Base-by-base conservation (phyloP, 2,113 vertebrate genomes). In the Addax nasomaculatus region DNA sequence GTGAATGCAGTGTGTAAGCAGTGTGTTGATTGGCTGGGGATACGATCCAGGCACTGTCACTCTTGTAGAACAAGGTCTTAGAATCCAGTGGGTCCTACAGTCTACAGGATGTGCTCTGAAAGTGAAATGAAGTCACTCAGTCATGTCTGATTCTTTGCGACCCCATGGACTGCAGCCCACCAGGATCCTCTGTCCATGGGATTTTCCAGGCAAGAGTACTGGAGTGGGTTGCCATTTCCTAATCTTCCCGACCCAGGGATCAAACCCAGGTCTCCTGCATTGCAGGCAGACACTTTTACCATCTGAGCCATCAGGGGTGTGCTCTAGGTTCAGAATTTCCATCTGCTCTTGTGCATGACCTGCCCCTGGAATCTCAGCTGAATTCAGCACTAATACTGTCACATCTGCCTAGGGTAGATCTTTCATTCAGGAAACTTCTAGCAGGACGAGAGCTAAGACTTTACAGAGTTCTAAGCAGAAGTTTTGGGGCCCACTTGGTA, bases 31-130 rank as follows among this genome's bases (percentile, higher is more conserved):
- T 90, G 84, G 70, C 70, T 86, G 80, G 49, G 49, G 39, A 30
- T 3, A 3, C 60, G 7, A 36, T 6, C 4, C 3, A 12, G 58
- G 43, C 25, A 1, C 21, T 6, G 16, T 36, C 7, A 1, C 7
- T 43, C 45, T 36, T 70, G 9, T 23, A 8, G 15, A 57, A 30
- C 17, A 9, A 23, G 33, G 29, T 55, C 36, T 76, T 62, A 64
- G 78, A 47, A 79, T 57, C 23, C 78, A 2, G 47, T 1, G 10
- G 25, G 25, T 96, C 81, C 39, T 2, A 1, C 3, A 23, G 9
- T 10, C 58, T 6, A 1, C 8, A 49, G 47, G 21, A 33, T 13
- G 57, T 3, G 10, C 0, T 70, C 17, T 70, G n/a, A 70, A 36
- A 21, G 64, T 21, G 30, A 62, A 62, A 6, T 62, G 64, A 70